A percentile compares a stretch with the other conserved stretches of the same genome.
Evolutionary conservation across 2,888 invertebrate genomes (phyloP).

Genomic region (Melieria omissa): DNA sequence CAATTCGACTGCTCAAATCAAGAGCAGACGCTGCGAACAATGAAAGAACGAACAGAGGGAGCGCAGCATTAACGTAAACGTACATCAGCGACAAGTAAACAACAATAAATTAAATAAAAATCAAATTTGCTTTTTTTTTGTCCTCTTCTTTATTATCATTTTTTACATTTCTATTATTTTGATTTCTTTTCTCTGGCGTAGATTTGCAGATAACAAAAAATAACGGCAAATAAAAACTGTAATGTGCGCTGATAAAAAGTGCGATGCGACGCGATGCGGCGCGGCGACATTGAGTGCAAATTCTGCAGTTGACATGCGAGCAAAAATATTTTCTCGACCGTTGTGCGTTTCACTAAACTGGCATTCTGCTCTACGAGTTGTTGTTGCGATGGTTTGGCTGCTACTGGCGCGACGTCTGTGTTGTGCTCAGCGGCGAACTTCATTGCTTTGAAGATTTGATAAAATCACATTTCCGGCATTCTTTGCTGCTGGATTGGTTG

Average conservation of each 20-base stretch:
- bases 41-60: no score
- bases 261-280: neutral
- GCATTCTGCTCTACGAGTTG: no score
- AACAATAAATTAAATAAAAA: constrained; percentile 11
- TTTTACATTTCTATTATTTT: no score
- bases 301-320: constrained; percentile 14
- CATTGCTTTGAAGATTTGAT: constrained; percentile 17
- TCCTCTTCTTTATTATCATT: neutral
- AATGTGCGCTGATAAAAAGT: neutral
- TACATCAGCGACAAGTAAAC: constrained; percentile 17
- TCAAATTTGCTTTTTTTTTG: neutral
- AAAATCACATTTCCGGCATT: constrained; percentile 28
- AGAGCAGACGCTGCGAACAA: no score
- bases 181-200: no score
- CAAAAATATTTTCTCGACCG: no score
- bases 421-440: neutral
- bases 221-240: neutral
- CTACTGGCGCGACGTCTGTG: no score
- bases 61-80: neutral
- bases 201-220: neutral
- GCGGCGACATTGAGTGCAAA: constrained; percentile 14
- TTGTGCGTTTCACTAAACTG: no score
- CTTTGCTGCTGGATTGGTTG: neutral
- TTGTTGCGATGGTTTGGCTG: no score
- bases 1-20: no score